Evolutionary conservation across 1,140 invertebrate species (phyloP), one percentile per base, ranked within the genome.

Genomic region (Brachystomella parvula): DNA sequence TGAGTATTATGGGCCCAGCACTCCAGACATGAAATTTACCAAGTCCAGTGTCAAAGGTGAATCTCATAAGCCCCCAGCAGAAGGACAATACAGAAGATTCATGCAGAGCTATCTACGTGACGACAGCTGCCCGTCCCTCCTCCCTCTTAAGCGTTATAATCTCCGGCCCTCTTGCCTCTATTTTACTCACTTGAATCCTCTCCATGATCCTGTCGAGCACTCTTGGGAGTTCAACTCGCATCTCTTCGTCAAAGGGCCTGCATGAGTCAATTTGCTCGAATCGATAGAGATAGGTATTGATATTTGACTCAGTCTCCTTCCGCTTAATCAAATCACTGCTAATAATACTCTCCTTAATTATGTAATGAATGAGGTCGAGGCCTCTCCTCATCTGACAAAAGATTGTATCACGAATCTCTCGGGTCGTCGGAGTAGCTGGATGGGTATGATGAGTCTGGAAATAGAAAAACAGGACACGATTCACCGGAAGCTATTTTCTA

Each of bases 361-460:
- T 93, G 77, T 92, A 94, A 80, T 98, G 95, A 75, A 99, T 94
- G 44, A 98, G 84, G 78, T 98, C 94, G 86, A 99, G 93, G 21
- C 95, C 94, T 69, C 94, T 83, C 67, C 94, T 82, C 89, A 99
- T 98, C 79, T 96, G 92, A 75, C 92, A 94, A 79, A 96, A 95
- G 3, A 99, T 94, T 0, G 94, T 96, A 77, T 98, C 94, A 9
- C 96, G 83, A 79, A 96, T 98, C 77, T 96, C 92, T 66, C 90
- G 84, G 0, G 95, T 92, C 32, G 90, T 89, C 60, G 87, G 83
- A 79, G 93, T 93, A 69, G 98, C 94, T 0, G 94, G 94, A 81
- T 99, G 96, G 28, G 24, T 64, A 39, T 47, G 56, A 64, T 57
- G 49, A 31, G n/a, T 64, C 30, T 64, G 26, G 57, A 32, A 57